Conservation (phyloP, 53 echinoderm and acorn worm genomes). For the Paracentrotus lividus region DNA sequence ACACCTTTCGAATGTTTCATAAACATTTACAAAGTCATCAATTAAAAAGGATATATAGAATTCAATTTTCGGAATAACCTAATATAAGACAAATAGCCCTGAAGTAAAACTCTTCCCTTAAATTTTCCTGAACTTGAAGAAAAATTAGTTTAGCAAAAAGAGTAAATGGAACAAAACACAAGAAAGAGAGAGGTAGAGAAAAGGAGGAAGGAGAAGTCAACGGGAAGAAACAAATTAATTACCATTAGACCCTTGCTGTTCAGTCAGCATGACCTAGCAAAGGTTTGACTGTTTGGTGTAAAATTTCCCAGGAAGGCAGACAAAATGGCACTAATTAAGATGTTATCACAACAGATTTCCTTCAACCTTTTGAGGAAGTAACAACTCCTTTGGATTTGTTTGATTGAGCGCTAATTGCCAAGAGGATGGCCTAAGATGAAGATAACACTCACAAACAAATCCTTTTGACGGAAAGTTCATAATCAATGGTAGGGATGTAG, state of each 20-base stretch:
- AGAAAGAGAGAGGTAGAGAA: neutral
- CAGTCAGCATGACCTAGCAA: slow-evolving; percentile 55
- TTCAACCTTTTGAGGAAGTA: slow-evolving; percentile 22
- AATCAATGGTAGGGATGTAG: neutral
- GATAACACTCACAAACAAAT: slow-evolving; percentile 47
- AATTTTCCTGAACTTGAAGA: neutral
- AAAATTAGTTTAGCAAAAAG: neutral
- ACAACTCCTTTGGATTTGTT: slow-evolving; percentile 11
- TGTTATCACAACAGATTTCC: slow-evolving; percentile 60
- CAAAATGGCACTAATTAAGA: slow-evolving; percentile 70
- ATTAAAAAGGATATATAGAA: no score
- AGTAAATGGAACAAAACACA: neutral
- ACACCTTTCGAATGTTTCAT: no score
- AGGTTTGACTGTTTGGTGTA: slow-evolving; percentile 51
- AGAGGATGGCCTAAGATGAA: slow-evolving; percentile 12
- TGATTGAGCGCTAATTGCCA: neutral
- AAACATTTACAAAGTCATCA: no score
- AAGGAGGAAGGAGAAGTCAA: neutral
- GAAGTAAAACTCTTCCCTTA: neutral
- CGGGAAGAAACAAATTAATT: slow-evolving; percentile 63
- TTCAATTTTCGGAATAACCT: neutral
- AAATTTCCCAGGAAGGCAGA: slow-evolving; percentile 55
- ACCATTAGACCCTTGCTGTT: slow-evolving; percentile 56
- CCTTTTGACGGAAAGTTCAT: neutral
- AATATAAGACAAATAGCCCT: neutral